Conservation (phyloP, 2,113 vertebrate genomes). For the Oreocharis arfaki region DNA sequence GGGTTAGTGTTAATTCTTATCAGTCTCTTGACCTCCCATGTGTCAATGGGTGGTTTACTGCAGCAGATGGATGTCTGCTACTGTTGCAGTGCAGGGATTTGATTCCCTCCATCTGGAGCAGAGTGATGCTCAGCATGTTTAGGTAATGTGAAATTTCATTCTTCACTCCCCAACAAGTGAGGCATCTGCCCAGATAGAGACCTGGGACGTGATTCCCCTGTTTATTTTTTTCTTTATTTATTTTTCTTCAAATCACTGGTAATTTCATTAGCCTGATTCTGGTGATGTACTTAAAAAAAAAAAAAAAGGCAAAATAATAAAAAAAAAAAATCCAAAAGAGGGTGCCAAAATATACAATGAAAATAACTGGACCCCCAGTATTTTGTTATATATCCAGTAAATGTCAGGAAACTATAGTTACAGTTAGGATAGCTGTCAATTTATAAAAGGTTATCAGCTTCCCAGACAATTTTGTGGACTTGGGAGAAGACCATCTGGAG, state of each 20-base stretch:
- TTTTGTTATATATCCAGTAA: not conserved
- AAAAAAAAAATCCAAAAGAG: not conserved
- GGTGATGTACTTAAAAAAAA: not conserved
- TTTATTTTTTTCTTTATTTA: not conserved
- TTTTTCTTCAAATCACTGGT: not conserved
- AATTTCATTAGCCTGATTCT: not conserved
- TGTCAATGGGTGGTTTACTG: not conserved
- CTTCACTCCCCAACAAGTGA: not conserved
- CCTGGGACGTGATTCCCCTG: not conserved
- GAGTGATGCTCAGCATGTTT: not conserved
- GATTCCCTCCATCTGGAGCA: not conserved
- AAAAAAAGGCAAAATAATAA: too few relatives aligned
- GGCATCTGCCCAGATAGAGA: not conserved
- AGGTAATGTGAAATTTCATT: not conserved
- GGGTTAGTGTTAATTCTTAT: not conserved
- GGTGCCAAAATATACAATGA: not conserved
- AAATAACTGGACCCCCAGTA: not conserved
- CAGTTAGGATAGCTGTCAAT: not conserved
- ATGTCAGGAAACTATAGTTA: not conserved
- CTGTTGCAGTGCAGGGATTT: not conserved
- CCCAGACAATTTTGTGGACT: not conserved
- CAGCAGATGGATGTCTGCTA: not conserved
- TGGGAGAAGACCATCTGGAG: conserved; percentile 46
- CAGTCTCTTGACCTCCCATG: not conserved
- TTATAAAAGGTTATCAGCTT: not conserved